phyloP scores from a whole-genome alignment of 2,113 vertebrate species.

The Cinclus cinclus region DNA sequence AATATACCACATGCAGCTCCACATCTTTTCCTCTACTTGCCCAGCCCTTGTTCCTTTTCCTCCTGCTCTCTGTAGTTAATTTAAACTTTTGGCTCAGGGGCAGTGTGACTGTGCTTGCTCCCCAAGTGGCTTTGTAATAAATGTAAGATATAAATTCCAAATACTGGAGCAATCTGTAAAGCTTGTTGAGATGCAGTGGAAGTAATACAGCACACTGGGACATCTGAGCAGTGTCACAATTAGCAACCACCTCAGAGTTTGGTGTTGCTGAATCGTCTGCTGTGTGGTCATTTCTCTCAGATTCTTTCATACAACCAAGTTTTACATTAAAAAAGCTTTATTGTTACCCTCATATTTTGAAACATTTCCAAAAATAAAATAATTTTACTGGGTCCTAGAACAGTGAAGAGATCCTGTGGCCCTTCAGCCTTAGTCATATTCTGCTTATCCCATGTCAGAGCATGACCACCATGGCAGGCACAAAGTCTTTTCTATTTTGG shows the following conservation, averaged over 20 bases:
- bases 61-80: neutral
- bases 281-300: neutral
- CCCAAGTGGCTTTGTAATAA: neutral
- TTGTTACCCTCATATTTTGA: neutral
- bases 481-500: neutral
- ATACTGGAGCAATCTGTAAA: neutral
- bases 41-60: neutral
- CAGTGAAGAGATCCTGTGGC: neutral
- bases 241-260: neutral
- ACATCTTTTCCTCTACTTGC: neutral
- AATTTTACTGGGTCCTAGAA: neutral
- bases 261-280: neutral
- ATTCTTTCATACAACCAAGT: neutral
- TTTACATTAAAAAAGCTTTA: neutral
- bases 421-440: neutral
- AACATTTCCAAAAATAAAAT: neutral
- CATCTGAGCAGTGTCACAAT: neutral
- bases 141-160: neutral
- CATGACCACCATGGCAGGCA: fast-evolving
- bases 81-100: neutral
- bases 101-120: neutral
- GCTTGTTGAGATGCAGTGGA: neutral
- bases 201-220: neutral
- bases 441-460: neutral
- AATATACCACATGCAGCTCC: neutral